Base-by-base conservation (phyloP, 2,113 vertebrate genomes). In the Ochotona curzoniae region DNA sequence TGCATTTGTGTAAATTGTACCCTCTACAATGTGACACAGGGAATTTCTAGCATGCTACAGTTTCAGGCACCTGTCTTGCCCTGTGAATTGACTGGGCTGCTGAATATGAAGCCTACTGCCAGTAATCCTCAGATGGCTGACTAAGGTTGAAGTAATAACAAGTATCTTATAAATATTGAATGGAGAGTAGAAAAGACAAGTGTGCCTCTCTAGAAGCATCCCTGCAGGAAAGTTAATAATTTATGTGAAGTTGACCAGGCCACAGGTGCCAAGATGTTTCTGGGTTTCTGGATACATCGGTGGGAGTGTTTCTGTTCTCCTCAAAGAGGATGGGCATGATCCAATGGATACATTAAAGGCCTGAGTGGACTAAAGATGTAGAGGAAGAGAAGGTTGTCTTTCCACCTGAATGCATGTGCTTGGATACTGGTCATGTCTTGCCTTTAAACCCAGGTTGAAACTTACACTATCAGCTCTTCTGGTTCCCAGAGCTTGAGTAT, bases 1-100 rank as follows among this genome's bases (percentile, higher is more conserved):
- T 73, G 64, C 64, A 54, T 89, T 79, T 35, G n/a, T 32, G 18
- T 92, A 57, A 75, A 54, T 85, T 69, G 84, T 95, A 17, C 38
- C 38, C 38, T 44, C 38, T 69, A 35, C 8, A 8, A 3, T 89
- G 75, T 74, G 35, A 13, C 38, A 13, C 38, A 47, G 93, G 93
- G 67, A 49, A 44, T 91, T 94, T 91, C 54, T 28, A 94, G 80
- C 81, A 64, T 4, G 14, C 12, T 83, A 11, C 20, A 70, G 13
- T 74, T 91, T 32, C 89, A 18, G 38, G 49, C n/a, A 32, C 44
- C 35, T n/a, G 1, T 73, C 15, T 76, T 61, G 51, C 25, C 28
- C 30, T 74, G 25, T 35, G 20, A 80, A 80, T 8, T 12, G 47
- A 35, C 6, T 57, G 11, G 12, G 35, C 23, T 82, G 6, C 28